Percentiles rank a stretch among this genome's conserved stretches.
Conservation (phyloP, 2,113 vertebrate genomes). For the Hyaena hyaena region DNA sequence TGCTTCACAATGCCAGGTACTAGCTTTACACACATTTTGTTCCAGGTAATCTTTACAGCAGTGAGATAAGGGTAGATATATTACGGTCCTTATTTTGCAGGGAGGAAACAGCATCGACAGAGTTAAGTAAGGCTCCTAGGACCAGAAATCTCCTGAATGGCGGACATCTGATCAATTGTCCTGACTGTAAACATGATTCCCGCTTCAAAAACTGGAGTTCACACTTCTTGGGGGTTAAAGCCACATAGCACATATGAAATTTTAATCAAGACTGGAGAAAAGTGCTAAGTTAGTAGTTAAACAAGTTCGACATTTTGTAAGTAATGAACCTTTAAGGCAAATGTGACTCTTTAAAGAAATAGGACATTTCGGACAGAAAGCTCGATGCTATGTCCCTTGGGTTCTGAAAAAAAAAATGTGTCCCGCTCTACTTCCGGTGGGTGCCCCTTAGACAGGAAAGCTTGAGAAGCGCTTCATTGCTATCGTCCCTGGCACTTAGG, state of each 20-base stretch:
- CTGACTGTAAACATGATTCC: background rate
- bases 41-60: background rate
- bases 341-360: background rate
- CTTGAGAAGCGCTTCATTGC: background rate
- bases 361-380: accelerated
- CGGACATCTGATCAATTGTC: background rate
- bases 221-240: background rate
- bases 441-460: too few species aligned
- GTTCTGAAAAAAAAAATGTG: background rate
- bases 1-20: background rate
- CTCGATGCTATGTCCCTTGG: accelerated
- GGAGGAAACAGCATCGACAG: background rate
- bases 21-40: background rate
- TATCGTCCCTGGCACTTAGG: accelerated
- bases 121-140: background rate
- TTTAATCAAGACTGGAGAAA: background rate
- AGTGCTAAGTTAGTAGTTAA: background rate
- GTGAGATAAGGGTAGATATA: background rate
- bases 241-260: background rate
- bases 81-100: background rate
- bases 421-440: background rate
- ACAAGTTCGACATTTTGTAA: background rate
- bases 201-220: background rate
- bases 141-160: background rate
- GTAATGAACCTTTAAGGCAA: background rate